A percentile compares a stretch with the other conserved stretches of the same genome.
These are phyloP conservation scores for Rhinoderma darwinii DNA, from an alignment of 2,113 vertebrate species.

Conservation along the genomic window DNA sequence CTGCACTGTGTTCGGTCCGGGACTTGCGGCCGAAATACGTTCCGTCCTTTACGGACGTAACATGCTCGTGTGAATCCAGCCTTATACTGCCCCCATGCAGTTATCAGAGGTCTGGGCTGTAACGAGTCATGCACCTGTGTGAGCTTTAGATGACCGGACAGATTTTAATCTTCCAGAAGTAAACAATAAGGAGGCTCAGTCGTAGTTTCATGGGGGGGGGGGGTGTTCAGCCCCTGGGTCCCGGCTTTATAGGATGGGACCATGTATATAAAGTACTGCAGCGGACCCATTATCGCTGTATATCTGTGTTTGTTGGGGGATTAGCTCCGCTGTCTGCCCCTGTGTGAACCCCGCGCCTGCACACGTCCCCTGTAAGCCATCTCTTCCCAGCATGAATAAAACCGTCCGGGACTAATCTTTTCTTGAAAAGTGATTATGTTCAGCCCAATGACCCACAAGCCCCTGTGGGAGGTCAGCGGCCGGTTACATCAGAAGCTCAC, in stretches of 20 bases:
- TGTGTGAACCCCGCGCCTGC: not conserved
- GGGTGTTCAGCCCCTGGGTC: not conserved
- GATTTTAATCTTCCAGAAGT: not conserved
- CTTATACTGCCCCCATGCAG: too few relatives aligned
- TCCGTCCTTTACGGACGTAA: too few relatives aligned
- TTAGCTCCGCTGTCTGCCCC: conserved; percentile 13
- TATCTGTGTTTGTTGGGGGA: not conserved
- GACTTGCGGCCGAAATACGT: too few relatives aligned
- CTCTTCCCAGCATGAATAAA: conserved; percentile 25
- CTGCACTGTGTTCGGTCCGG: too few relatives aligned
- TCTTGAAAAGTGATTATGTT: conserved; percentile 56
- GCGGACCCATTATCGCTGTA: too few relatives aligned
- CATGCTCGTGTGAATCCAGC: too few relatives aligned
- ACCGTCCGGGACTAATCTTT: conserved; percentile 48
- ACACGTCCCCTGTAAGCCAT: conserved; percentile 40
- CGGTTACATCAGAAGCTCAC: not conserved
- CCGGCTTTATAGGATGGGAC: not conserved
- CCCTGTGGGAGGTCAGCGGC: conserved; percentile 7
- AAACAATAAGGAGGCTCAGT: not conserved
- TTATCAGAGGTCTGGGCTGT: too few relatives aligned
- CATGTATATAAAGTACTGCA: too few relatives aligned
- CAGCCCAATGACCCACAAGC: conserved; percentile 16
- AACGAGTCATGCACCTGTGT: not conserved
- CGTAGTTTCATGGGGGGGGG: not conserved
- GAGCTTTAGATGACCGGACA: not conserved